These are phyloP conservation scores for Cossypha niveicapilla DNA, from an alignment of 2,797 vertebrate genomes.

Conservation along the genomic window DNA sequence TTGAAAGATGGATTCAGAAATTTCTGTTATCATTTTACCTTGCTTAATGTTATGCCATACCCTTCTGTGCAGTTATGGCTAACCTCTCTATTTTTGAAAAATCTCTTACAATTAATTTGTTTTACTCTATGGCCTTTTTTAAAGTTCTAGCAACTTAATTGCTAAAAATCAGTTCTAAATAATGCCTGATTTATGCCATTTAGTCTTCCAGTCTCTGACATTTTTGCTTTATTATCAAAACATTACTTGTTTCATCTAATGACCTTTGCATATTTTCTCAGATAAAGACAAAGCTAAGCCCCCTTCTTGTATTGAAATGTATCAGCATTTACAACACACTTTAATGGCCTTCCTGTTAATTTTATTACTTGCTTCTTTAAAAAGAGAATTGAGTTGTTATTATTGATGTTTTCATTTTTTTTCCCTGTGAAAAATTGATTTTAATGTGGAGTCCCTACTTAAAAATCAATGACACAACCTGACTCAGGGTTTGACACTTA, in stretches of 20 bases:
- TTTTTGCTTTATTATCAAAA: neutral
- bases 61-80: neutral
- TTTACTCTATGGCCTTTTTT: neutral
- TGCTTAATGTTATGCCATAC: neutral
- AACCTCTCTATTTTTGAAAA: neutral
- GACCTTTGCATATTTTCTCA: neutral
- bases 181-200: neutral
- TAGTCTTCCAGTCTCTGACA: neutral
- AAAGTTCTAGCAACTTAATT: neutral
- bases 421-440: constrained; percentile 23
- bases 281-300: neutral
- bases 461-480: constrained; percentile 47
- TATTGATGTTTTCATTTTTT: constrained; percentile 39
- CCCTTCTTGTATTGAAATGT: neutral
- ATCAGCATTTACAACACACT: neutral
- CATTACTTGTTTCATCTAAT: neutral
- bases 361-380: neutral
- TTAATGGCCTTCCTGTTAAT: neutral
- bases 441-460: neutral
- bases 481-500: constrained; percentile 2
- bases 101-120: neutral
- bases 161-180: neutral
- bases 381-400: neutral
- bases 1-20: neutral
- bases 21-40: neutral